A percentile compares a stretch with the other conserved stretches of the same genome.
Evolutionary conservation across 2,888 invertebrate species (phyloP).

Genomic region (Pycnomerus fuliginosus): DNA sequence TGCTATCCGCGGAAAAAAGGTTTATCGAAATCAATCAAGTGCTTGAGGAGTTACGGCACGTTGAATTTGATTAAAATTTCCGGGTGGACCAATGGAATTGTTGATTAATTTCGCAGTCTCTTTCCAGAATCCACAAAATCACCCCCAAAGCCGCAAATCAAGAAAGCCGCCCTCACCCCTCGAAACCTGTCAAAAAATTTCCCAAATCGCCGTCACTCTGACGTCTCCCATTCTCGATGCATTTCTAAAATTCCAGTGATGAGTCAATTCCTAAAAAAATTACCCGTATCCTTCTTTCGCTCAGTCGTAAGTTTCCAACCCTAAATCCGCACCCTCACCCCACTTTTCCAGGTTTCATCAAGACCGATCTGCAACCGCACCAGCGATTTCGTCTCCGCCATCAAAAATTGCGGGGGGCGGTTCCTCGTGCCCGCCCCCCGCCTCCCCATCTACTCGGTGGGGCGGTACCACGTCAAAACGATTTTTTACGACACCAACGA

Average conservation of each 20-base stretch:
- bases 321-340: background rate
- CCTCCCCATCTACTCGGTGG: background rate
- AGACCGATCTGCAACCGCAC: slow-evolving; percentile 12
- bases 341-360: slow-evolving; percentile 9
- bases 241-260: slow-evolving; percentile 14
- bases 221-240: too few relatives aligned
- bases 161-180: background rate
- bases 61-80: too few relatives aligned
- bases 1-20: too few relatives aligned
- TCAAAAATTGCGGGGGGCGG: slow-evolving; percentile 1
- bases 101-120: too few relatives aligned
- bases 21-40: too few relatives aligned
- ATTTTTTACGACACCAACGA: slow-evolving; percentile 1
- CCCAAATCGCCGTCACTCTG: slow-evolving; percentile 9
- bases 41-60: too few relatives aligned
- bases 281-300: slow-evolving; percentile 11
- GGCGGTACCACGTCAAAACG: background rate
- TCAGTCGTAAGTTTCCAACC: slow-evolving; percentile 5
- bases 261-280: slow-evolving; percentile 15
- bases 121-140: too few relatives aligned
- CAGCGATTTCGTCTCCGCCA: slow-evolving; percentile 5
- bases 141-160: too few relatives aligned
- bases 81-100: too few relatives aligned
- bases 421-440: background rate
- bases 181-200: slow-evolving; percentile 7